Conservation (phyloP, 2,888 invertebrate species). For the Torymus texanus region DNA sequence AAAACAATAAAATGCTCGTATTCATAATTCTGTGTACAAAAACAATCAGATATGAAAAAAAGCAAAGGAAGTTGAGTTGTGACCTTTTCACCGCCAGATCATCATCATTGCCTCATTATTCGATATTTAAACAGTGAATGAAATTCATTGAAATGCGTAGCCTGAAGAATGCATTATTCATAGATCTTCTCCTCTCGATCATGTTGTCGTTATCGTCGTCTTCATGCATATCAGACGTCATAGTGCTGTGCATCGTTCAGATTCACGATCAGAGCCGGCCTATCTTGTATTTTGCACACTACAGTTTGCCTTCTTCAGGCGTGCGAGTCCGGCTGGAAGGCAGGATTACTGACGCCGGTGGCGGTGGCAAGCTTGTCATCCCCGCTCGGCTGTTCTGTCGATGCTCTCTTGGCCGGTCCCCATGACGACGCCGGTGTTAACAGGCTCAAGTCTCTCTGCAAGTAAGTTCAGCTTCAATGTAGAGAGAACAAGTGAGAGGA, state of each 20-base stretch:
- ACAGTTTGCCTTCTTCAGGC: slow-evolving; percentile 20
- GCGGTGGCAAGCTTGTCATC: slow-evolving; percentile 16
- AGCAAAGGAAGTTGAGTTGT: too few relatives aligned
- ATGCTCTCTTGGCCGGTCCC: slow-evolving; percentile 62
- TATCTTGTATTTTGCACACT: neutral
- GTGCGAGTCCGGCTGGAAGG: slow-evolving; percentile 39
- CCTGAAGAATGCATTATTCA: slow-evolving; percentile 29
- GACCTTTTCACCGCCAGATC: neutral
- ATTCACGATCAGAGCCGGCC: too few relatives aligned
- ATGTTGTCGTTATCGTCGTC: neutral
- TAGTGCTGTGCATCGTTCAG: too few relatives aligned
- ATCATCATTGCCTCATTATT: slow-evolving; percentile 1
- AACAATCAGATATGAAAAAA: too few relatives aligned
- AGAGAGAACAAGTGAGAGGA: neutral
- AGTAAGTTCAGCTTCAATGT: slow-evolving; percentile 27
- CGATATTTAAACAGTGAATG: slow-evolving; percentile 10
- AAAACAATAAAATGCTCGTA: too few relatives aligned
- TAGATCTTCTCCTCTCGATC: neutral
- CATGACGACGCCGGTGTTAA: slow-evolving; percentile 63
- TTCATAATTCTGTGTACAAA: too few relatives aligned
- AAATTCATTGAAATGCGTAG: slow-evolving; percentile 1
- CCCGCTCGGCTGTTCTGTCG: neutral
- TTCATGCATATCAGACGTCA: too few relatives aligned
- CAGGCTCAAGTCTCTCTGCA: slow-evolving; percentile 64
- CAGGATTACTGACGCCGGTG: slow-evolving; percentile 36